Conservation (phyloP, 2,797 vertebrate species). For the Delichon dasypus region DNA sequence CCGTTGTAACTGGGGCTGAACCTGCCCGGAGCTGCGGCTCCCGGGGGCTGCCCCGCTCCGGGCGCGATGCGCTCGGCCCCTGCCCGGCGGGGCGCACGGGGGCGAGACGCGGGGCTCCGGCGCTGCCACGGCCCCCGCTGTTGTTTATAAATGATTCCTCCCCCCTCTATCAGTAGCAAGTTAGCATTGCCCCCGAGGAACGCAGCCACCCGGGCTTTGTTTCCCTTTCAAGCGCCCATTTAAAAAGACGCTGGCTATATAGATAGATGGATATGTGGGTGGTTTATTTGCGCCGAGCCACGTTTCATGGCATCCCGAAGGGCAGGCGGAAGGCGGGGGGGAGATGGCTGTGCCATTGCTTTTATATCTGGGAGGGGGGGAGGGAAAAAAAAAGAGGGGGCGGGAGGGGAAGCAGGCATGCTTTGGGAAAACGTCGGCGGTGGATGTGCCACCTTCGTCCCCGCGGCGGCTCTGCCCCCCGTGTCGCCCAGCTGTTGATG, state of each 20-base stretch:
- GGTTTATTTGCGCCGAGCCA: background rate
- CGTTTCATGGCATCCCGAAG: constrained; percentile 22
- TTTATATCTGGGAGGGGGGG: background rate
- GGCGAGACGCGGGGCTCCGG: background rate
- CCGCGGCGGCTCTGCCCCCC: background rate
- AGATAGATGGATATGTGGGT: background rate
- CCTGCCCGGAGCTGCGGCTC: background rate
- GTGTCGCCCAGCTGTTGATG: background rate
- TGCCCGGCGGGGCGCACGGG: background rate
- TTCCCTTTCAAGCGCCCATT: constrained; percentile 40
- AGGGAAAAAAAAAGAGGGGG: background rate
- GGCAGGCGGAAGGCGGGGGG: constrained; percentile 1
- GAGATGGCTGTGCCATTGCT: background rate
- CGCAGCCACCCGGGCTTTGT: background rate
- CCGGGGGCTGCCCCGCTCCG: background rate
- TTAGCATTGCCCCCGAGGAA: background rate
- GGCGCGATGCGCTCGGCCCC: background rate
- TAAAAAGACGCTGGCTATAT: background rate
- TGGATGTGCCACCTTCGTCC: background rate
- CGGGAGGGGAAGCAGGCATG: background rate
- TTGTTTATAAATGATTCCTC: background rate
- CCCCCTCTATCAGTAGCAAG: background rate
- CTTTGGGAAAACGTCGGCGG: background rate
- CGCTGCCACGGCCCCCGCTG: background rate
- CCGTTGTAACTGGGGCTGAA: background rate